Conservation (phyloP, 2,888 invertebrate species). For the Pristionchus arcanus region DNA sequence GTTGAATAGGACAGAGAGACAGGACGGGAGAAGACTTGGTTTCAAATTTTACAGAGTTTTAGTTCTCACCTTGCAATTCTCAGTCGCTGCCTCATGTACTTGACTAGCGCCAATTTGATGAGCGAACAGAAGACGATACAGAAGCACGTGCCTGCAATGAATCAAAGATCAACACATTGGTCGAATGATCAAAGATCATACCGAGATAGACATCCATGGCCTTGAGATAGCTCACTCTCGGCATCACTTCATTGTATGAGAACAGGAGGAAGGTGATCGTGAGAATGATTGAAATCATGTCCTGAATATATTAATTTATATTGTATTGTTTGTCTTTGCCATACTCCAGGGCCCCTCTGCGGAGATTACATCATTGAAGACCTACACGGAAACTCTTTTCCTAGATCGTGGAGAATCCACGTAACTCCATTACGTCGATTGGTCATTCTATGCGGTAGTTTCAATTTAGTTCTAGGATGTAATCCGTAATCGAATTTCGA, state of each 20-base stretch:
- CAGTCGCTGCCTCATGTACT: constrained; percentile 74
- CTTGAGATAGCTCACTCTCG: constrained; percentile 61
- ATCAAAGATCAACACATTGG: background rate
- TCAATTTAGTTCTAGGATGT: background rate
- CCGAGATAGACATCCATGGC: constrained; percentile 76
- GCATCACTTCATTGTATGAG: constrained; percentile 70
- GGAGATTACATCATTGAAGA: background rate
- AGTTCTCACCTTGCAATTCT: constrained; percentile 56
- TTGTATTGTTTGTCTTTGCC: background rate
- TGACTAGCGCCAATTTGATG: constrained; percentile 77
- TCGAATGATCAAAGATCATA: background rate
- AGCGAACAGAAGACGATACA: constrained; percentile 78
- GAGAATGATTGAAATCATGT: constrained; percentile 78
- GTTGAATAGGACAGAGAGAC: background rate
- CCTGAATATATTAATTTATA: constrained; percentile 60
- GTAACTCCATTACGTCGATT: background rate
- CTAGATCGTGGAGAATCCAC: background rate
- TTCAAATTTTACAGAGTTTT: constrained; percentile 11
- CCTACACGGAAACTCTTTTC: constrained; percentile 28
- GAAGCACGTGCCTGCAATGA: constrained; percentile 72
- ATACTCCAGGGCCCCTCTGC: background rate
- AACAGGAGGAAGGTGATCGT: constrained; percentile 77
- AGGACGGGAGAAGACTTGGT: background rate
- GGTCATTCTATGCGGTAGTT: constrained; percentile 19
- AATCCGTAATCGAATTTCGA: constrained; percentile 16